Base-by-base conservation (phyloP, 2,113 vertebrate genomes). In the Rhombomys opimus region DNA sequence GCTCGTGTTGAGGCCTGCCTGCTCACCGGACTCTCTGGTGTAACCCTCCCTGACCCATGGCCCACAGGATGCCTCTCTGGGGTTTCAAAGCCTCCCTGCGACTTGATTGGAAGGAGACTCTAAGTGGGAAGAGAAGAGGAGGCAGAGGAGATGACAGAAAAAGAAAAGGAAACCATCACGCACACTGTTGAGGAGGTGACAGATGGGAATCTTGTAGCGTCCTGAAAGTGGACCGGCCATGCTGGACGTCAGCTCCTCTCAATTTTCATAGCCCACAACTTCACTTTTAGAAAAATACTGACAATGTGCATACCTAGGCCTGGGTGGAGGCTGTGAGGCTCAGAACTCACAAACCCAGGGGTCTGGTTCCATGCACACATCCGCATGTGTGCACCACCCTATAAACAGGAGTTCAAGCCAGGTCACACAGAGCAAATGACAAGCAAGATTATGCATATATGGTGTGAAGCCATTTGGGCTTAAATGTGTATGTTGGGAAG, bases 11-110 rank as follows among this genome's bases (percentile, higher is more conserved):
- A 32, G 57, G 63, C 67, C 22, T 1, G 2, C 67, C 54, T 20
- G 8, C 17, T 46, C 25, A 17, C 18, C 4, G 0, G 18, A 25
- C 70, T 61, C 20, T 0, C 0, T 0, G 1, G 3, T 41, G 72
- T 73, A 85, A 50, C 59, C 15, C 1, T 52, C 59, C 18, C 11
- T 25, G 32, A 82, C 23, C 8, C 30, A 32, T 0, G 0, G n/a
- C 25, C 61, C 22, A 67, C 4, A 1, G 25, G 35, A 18, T 30
- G 8, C 18, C 50, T 20, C 38, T 35, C 59, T 25, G 18, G 50
- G 73, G 50, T 17, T 67, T 54, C 87, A 63, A 41, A 73, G 17
- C n/a, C 38, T 15, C 72, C 38, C 12, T 18, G 41, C 63, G 41
- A 30, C 65, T 27, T 23, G 12, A 8, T 27, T 63, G 22, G 65